phyloP scores from a whole-genome alignment of 2,888 invertebrate genomes.

The Mactromeris polynyma region DNA sequence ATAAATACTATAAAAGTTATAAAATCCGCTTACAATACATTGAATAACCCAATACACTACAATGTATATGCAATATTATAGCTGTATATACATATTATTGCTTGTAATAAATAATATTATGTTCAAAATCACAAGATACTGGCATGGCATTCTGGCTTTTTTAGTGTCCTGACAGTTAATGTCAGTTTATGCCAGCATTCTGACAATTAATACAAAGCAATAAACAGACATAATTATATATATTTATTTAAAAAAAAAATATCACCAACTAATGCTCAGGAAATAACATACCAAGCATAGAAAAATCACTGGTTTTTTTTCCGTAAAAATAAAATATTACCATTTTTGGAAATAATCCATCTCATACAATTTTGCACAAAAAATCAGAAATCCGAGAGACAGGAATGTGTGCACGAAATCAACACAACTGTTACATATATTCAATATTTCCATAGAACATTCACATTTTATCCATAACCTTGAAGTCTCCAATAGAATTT shows the following conservation, averaged over 20 bases:
- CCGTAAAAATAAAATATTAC: background rate
- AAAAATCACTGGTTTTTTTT: too few species aligned
- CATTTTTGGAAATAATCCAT: slow-evolving; percentile 5
- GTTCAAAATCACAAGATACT: background rate
- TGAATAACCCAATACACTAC: background rate
- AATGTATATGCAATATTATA: background rate
- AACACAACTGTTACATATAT: background rate
- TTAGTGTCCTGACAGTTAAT: too few species aligned
- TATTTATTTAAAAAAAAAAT: background rate
- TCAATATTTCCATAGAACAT: slow-evolving; percentile 2
- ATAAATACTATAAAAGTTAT: too few species aligned
- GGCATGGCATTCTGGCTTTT: background rate
- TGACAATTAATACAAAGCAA: too few species aligned
- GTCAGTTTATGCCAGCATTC: too few species aligned
- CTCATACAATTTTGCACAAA: background rate
- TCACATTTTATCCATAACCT: background rate
- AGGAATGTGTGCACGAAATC: background rate
- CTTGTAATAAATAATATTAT: background rate
- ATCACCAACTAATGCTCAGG: background rate
- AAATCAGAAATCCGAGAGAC: background rate
- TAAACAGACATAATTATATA: too few species aligned
- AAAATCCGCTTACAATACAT: background rate
- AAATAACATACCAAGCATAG: background rate
- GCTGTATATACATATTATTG: background rate
- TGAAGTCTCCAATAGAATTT: background rate